Conservation (phyloP, 2,888 invertebrate genomes). For the Arenicola marina region DNA sequence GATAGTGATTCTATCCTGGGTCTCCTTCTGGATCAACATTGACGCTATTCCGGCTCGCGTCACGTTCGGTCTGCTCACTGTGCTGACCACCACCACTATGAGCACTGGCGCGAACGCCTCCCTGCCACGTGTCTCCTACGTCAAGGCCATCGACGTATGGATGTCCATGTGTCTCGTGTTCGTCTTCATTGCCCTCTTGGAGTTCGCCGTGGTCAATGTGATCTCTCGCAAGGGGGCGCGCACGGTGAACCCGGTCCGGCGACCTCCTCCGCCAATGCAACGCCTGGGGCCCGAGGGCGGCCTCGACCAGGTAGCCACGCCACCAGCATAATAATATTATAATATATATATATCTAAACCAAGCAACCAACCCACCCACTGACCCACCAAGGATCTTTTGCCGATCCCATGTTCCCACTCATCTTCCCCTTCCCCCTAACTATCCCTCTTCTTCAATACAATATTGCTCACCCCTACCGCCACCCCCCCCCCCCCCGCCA, state of each 20-base stretch:
- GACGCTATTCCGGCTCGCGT: constrained; percentile 89
- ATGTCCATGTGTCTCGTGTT: constrained; percentile 41
- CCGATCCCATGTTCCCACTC: too few species aligned
- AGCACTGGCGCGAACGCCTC: constrained; percentile 89
- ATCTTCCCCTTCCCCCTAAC: too few species aligned
- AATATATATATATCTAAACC: too few species aligned
- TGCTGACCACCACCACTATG: constrained; percentile 77
- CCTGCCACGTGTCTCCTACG: constrained; percentile 86
- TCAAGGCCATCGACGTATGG: constrained; percentile 79
- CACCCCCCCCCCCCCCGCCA: too few species aligned
- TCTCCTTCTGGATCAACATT: constrained; percentile 86
- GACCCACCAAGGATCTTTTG: too few species aligned
- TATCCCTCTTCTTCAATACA: too few species aligned
- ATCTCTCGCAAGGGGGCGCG: constrained; percentile 33
- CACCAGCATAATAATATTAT: not conserved
- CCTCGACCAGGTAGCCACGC: not conserved
- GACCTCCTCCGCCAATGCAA: not conserved
- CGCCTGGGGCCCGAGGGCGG: not conserved
- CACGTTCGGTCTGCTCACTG: constrained; percentile 83
- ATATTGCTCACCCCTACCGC: too few species aligned
- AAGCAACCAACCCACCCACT: too few species aligned
- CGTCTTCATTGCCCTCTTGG: constrained; percentile 40
- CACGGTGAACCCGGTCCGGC: not conserved
- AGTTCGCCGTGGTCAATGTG: constrained; percentile 42
- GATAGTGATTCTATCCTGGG: constrained; percentile 93